Evolutionary conservation across 53 echinoderm and acorn worm species (phyloP).

Genomic region (Echinarachnius parma): DNA sequence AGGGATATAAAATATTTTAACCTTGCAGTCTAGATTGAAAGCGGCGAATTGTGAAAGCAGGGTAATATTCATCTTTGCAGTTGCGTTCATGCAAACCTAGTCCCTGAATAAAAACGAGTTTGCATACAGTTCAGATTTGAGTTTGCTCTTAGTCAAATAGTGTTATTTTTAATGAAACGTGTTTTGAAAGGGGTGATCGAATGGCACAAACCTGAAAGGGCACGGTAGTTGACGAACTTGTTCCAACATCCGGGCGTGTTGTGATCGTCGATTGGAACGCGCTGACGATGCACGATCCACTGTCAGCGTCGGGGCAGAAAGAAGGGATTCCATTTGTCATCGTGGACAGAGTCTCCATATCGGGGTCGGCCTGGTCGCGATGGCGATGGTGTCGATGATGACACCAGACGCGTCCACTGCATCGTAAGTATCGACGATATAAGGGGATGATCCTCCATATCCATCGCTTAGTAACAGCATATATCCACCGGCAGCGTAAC

Average conservation of each 20-base stretch:
- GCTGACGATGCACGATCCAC: slow-evolving; percentile 10
- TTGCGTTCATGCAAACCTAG: too few relatives aligned
- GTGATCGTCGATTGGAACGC: slow-evolving; percentile 26
- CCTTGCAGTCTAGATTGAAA: too few relatives aligned
- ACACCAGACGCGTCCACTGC: slow-evolving; percentile 11
- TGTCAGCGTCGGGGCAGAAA: slow-evolving; percentile 15
- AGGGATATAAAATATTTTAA: too few relatives aligned
- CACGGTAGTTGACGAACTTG: too few relatives aligned
- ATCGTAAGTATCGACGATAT: not conserved
- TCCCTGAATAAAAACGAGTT: too few relatives aligned
- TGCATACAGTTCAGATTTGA: too few relatives aligned
- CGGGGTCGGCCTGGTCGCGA: slow-evolving; percentile 5
- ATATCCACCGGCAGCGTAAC: slow-evolving; percentile 17
- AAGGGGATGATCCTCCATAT: not conserved
- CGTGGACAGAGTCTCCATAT: not conserved
- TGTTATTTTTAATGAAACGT: too few relatives aligned
- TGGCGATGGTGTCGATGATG: slow-evolving; percentile 20
- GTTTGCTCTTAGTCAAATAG: too few relatives aligned
- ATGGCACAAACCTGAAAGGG: not conserved
- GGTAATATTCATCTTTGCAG: too few relatives aligned
- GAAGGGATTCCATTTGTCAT: not conserved
- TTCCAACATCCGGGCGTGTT: slow-evolving; percentile 6
- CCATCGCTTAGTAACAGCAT: slow-evolving; percentile 28
- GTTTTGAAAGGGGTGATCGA: too few relatives aligned
- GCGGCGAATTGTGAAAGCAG: too few relatives aligned